Conservation (phyloP, 2,888 invertebrate genomes). For the Euspilapteryx auroguttella region DNA sequence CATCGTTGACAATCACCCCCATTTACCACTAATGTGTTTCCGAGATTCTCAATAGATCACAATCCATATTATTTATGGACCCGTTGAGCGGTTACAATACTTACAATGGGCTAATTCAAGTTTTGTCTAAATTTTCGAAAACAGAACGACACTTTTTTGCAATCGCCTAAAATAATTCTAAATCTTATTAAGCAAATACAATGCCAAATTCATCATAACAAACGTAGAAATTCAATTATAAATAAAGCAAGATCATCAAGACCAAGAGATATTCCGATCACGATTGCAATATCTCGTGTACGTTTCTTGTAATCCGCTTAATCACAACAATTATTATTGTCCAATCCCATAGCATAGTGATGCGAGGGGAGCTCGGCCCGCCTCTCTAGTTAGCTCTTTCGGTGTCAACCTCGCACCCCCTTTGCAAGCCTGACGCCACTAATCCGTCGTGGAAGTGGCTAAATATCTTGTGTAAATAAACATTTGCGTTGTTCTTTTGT, state of each 20-base stretch:
- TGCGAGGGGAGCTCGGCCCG: conserved; percentile 27
- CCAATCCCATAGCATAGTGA: conserved; percentile 13
- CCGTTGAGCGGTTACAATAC: conserved; percentile 38
- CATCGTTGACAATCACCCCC: conserved; percentile 46
- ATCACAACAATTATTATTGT: conserved; percentile 38
- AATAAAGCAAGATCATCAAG: not conserved
- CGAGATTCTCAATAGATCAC: conserved; percentile 40
- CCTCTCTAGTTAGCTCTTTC: conserved; percentile 47
- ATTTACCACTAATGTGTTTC: conserved; percentile 55
- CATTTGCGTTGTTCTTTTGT: conserved; percentile 47
- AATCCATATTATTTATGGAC: conserved; percentile 46
- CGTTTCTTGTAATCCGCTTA: conserved; percentile 28
- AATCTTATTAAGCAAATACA: no score
- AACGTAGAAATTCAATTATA: conserved; percentile 11
- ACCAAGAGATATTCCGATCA: not conserved
- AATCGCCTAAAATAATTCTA: no score
- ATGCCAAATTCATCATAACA: no score
- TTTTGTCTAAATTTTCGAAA: no score
- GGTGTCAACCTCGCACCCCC: conserved; percentile 33
- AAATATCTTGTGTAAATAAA: conserved; percentile 62
- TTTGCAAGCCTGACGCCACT: no score
- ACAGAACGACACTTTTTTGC: no score
- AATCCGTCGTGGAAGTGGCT: conserved; percentile 57
- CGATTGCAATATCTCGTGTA: conserved; percentile 6
- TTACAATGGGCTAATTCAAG: no score